Evolutionary conservation across 2,113 vertebrate species (phyloP), one percentile per base, ranked within the genome.

Genomic region (Chaetorhynchus papuensis): DNA sequence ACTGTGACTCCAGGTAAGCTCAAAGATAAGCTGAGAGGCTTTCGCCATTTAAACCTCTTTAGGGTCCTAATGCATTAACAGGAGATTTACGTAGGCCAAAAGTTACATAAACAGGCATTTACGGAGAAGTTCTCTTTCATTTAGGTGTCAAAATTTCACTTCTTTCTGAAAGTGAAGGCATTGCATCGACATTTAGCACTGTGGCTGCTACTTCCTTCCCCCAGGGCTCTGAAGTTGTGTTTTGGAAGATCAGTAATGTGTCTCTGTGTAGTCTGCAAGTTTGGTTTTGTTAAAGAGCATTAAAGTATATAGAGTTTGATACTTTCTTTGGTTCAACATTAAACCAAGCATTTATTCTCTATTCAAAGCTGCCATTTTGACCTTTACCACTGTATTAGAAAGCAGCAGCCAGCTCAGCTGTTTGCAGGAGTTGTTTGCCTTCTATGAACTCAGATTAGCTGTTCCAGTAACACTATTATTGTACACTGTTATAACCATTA

Each of bases 1-100:
- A 17, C 35, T 66, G 2, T 86, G 59, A 60, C 68, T 77, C 72
- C 47, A 89, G 69, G 81, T 63, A 91, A 94, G 30, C 72, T 78
- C 59, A 71, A 77, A 96, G 82, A 94, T 80, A 90, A 96, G 63
- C 63, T 83, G 79, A 90, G 89, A 86, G 15, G 79, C 83, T 96
- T 95, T 92, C 0, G 0, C 41, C 42, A 26, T 86, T 90, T 90
- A 94, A 97, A 86, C 23, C 57, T 93, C 79, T 85, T 88, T 81
- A 95, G 47, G 39, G 5, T 63, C 13, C 59, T 92, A 50, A 81
- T 22, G 30, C 33, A 66, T 63, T 88, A 88, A 26, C 12, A 54
- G 39, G 31, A 88, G 83, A 89, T 63, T 87, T 89, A 41, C 13
- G 4, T 9, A 77, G 76, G 19, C 2, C 30, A 74, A 50, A 92